Evolutionary conservation across 2,113 vertebrate genomes (phyloP).

Genomic region (Piaya cayana): DNA sequence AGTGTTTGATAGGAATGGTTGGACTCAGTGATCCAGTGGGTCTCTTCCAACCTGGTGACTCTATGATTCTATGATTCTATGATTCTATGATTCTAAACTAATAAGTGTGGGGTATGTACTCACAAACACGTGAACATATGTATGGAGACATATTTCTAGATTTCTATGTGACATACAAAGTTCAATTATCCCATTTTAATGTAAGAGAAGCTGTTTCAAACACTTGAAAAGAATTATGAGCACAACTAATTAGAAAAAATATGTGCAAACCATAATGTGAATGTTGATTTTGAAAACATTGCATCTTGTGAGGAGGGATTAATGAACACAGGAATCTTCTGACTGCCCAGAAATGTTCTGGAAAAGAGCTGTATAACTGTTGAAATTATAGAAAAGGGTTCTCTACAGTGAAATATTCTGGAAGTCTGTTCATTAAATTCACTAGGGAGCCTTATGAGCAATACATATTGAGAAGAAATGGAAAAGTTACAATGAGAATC

Average conservation of each 20-base stretch:
- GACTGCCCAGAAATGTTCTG: not conserved
- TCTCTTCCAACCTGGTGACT: no score
- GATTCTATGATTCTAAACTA: not conserved
- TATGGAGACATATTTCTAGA: not conserved
- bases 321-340: not conserved
- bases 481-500: not conserved
- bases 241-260: not conserved
- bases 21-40: no score
- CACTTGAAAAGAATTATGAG: not conserved
- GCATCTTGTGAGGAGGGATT: accelerated
- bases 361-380: not conserved
- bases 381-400: not conserved
- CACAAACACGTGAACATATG: not conserved
- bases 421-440: not conserved
- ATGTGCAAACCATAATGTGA: not conserved
- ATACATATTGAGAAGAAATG: not conserved
- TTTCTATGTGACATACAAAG: not conserved
- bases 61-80: no score
- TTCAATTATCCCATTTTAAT: not conserved
- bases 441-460: not conserved
- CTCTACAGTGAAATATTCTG: not conserved
- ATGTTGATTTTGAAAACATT: not conserved
- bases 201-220: not conserved
- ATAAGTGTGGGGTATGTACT: accelerated
- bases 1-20: no score